Evolutionary conservation across 2,888 invertebrate species (phyloP), one percentile per base, ranked within the genome.

Genomic region (Fragum fragum): DNA sequence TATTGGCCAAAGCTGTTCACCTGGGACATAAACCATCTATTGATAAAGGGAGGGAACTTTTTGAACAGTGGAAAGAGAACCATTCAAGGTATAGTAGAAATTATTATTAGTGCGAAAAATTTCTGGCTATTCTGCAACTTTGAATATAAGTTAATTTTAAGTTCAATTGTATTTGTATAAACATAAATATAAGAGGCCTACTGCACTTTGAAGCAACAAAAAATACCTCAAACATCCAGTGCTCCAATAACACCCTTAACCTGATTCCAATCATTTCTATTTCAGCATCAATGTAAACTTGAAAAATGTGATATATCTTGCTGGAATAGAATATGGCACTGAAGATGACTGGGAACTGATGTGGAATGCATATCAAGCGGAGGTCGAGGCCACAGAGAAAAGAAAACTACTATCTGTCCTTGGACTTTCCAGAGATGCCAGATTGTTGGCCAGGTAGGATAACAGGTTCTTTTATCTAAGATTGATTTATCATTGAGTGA

Each of bases 1-100:
- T 98, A 0, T 94, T 97, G 11, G 96, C 96, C 0, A 96, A 97
- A 0, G 97, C 97, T 0, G 96, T 97, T 53, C 95, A 96, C 79
- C 96, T 97, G 94, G 97, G 96, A 87, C 96, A 97, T 83, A 96
- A 96, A 18, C 95, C 96, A 16, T 96, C 97, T 0, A 96, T 97
- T 0, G 95, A 96, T 59, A 96, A 96, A 88, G 97, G 97, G 0
- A 96, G 96, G 86, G 94, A 95, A 42, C 95, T 96, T 47, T 98
- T 97, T 93, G 95, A 96, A 75, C 95, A 96, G 5, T 98, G 97
- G 97, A 96, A 85, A 66, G 21, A 23, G 1, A 59, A 82, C 26
- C 75, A 80, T 68, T 72, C 32, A 39, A 76, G 76, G 85, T 85
- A n/a, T n/a, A n/a, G n/a, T n/a, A n/a, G n/a, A n/a, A n/a, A n/a